Evolutionary conservation across 2,113 vertebrate genomes (phyloP).

Genomic region (Myrmophylax atrothorax): DNA sequence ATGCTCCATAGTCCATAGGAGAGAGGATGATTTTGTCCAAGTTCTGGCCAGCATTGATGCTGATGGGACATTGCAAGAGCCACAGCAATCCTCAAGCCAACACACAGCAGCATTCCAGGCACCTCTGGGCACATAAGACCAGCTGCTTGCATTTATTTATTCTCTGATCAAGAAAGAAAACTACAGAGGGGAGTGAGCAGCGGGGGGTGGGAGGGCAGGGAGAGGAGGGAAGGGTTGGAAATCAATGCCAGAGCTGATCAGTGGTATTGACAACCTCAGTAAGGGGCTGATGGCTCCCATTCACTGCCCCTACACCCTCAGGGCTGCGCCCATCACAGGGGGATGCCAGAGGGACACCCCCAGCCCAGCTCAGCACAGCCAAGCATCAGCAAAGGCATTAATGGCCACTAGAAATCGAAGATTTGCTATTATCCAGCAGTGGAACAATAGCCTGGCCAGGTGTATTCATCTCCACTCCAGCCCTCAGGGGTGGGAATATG

Average conservation of each 20-base stretch:
- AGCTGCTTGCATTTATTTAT: neutral
- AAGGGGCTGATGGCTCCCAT: neutral
- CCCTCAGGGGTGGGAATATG: neutral
- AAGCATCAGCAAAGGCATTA: neutral
- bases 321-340: neutral
- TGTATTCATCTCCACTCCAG: neutral
- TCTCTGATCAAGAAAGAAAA: neutral
- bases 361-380: neutral
- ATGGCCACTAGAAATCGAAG: conserved; percentile 20
- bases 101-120: fast-evolving
- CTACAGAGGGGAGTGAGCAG: neutral
- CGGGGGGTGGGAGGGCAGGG: neutral
- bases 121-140: fast-evolving
- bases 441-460: conserved; percentile 28
- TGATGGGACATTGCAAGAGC: fast-evolving
- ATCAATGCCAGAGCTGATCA: conserved; percentile 14
- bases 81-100: neutral
- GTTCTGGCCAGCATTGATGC: fast-evolving
- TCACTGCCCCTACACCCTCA: neutral
- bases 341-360: neutral
- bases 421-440: conserved; percentile 32
- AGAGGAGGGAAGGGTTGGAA: neutral
- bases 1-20: fast-evolving
- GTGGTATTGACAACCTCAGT: neutral
- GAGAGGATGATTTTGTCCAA: neutral